Percentiles rank a stretch among this genome's conserved stretches.
phyloP scores from a whole-genome alignment of 2,797 vertebrate genomes.

The Smutsia temminckii region DNA sequence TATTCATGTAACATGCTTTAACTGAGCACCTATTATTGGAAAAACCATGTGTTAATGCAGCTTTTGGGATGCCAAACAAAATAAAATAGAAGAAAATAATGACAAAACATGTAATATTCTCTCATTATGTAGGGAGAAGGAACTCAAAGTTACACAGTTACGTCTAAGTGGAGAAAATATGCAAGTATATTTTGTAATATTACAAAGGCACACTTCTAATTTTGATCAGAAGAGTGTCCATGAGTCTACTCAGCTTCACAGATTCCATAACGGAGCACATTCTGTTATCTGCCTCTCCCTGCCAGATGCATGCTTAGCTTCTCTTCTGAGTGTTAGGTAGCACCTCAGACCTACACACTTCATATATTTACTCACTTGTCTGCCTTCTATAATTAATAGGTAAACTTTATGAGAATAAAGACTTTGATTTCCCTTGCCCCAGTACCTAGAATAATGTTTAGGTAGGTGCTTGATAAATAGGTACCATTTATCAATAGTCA shows the following conservation, averaged over 20 bases:
- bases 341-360: not conserved
- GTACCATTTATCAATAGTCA: not conserved
- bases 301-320: fast-evolving
- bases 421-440: not conserved
- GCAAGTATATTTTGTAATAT: too few species aligned
- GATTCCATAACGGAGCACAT: fast-evolving
- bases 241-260: fast-evolving
- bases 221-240: not conserved
- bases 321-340: not conserved
- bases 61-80: not conserved
- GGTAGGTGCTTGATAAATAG: not conserved
- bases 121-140: not conserved
- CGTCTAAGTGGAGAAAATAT: not conserved
- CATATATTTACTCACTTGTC: not conserved
- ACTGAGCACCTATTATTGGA: not conserved
- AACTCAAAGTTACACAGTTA: not conserved
- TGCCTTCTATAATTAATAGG: not conserved
- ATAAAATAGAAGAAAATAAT: not conserved
- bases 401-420: not conserved
- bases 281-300: not conserved
- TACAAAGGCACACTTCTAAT: not conserved
- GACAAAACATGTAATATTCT: not conserved
- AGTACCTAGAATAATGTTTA: not conserved
- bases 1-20: not conserved
- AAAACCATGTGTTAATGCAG: not conserved